Conservation (phyloP, 2,113 vertebrate species). For the Gobio gobio region DNA sequence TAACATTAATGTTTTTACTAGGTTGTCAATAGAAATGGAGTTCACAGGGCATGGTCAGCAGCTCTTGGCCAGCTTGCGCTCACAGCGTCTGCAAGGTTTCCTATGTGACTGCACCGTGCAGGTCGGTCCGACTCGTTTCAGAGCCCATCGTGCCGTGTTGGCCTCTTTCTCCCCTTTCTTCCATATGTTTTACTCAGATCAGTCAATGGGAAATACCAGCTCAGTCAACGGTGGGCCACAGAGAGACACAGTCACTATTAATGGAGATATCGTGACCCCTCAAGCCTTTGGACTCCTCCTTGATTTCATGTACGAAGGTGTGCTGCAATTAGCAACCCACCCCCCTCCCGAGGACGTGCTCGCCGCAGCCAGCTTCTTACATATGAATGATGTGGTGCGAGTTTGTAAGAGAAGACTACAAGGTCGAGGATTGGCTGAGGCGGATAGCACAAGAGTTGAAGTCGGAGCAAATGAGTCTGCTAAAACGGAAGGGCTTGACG, state of each 20-base stretch:
- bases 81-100: slow-evolving; percentile 90
- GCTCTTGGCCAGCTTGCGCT: slow-evolving; percentile 84
- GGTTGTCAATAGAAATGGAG: slow-evolving; percentile 78
- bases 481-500: slow-evolving; percentile 1
- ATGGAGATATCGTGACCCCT: slow-evolving; percentile 91
- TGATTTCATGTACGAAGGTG: slow-evolving; percentile 93
- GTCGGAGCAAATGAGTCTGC: slow-evolving; percentile 66
- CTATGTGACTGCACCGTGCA: slow-evolving; percentile 91
- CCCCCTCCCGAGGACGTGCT: slow-evolving; percentile 90
- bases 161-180: slow-evolving; percentile 94
- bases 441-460: slow-evolving; percentile 92
- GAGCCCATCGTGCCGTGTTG: slow-evolving; percentile 89
- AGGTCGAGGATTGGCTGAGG: slow-evolving; percentile 84
- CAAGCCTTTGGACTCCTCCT: slow-evolving; percentile 88
- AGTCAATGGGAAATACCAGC: slow-evolving; percentile 70
- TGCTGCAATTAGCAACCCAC: slow-evolving; percentile 80
- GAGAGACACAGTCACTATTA: slow-evolving; percentile 80
- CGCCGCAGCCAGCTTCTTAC: slow-evolving; percentile 92
- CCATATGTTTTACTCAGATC: slow-evolving; percentile 92
- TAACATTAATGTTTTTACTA: not conserved
- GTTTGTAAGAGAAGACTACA: slow-evolving; percentile 90
- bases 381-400: slow-evolving; percentile 95
- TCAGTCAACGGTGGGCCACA: slow-evolving; percentile 59
- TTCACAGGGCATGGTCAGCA: slow-evolving; percentile 92
- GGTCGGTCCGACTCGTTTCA: slow-evolving; percentile 85